These are phyloP conservation scores for Drosophila sproati DNA, from an alignment of 1,140 invertebrate genomes.

Conservation along the genomic window DNA sequence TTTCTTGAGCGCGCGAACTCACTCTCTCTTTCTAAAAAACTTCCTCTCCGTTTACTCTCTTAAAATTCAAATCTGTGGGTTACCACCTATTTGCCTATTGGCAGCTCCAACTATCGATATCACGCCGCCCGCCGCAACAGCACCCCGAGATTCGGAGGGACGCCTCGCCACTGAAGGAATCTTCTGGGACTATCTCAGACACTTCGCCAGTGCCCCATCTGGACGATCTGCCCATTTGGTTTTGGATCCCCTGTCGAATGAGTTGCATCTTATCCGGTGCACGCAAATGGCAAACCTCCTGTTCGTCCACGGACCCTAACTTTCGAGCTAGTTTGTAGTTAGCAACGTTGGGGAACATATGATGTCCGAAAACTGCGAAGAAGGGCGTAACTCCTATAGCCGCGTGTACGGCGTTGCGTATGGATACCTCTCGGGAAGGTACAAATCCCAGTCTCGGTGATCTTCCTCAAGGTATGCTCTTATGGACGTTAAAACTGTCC, in stretches of 20 bases:
- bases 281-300: not conserved
- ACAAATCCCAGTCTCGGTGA: constrained; percentile 15
- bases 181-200: no score
- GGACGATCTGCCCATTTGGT: no score
- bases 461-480: not conserved
- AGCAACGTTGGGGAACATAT: not conserved
- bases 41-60: no score
- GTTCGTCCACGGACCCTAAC: not conserved
- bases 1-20: no score
- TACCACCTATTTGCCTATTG: no score
- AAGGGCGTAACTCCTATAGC: constrained; percentile 7
- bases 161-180: no score
- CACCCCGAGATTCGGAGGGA: no score
- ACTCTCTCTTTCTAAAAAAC: no score
- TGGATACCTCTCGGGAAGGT: constrained; percentile 5
- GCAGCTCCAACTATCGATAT: no score
- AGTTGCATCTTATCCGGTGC: not conserved
- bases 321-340: constrained; percentile 1
- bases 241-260: not conserved
- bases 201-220: no score
- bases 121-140: no score
- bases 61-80: no score
- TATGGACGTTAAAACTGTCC: constrained; percentile 1
- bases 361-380: constrained; percentile 18
- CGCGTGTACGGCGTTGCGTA: not conserved